phyloP scores from a whole-genome alignment of 2,113 vertebrate species.

The Glaucomys volans region DNA sequence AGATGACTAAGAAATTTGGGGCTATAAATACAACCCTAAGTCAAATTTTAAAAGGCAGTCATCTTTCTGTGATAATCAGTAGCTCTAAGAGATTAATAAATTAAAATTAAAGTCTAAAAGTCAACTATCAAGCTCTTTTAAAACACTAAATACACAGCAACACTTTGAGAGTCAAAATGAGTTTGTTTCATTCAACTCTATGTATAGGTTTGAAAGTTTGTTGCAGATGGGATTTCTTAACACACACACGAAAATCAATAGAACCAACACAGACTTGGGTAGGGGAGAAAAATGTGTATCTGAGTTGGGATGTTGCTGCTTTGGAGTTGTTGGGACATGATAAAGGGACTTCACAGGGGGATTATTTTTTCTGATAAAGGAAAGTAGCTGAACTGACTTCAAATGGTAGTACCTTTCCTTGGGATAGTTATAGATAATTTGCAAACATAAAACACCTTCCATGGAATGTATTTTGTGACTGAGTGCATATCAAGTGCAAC shows the following conservation, averaged over 20 bases:
- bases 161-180: neutral
- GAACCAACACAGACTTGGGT: neutral
- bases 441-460: neutral
- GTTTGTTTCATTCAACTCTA: neutral
- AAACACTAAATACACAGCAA: constrained; percentile 28
- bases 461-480: neutral
- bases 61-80: neutral
- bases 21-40: neutral
- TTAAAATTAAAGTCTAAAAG: constrained; percentile 39
- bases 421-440: neutral
- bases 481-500: neutral
- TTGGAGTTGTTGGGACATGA: neutral
- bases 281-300: neutral
- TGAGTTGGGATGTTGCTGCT: neutral
- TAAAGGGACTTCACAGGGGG: neutral
- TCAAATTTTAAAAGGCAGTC: constrained; percentile 20
- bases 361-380: neutral
- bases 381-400: neutral
- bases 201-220: neutral
- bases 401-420: neutral
- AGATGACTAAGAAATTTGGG: neutral
- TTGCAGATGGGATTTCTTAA: neutral
- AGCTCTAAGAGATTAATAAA: neutral
- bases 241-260: neutral
- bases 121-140: neutral